phyloP scores from a whole-genome alignment of 2,113 vertebrate species.

The Pomatorhinus ruficollis region DNA sequence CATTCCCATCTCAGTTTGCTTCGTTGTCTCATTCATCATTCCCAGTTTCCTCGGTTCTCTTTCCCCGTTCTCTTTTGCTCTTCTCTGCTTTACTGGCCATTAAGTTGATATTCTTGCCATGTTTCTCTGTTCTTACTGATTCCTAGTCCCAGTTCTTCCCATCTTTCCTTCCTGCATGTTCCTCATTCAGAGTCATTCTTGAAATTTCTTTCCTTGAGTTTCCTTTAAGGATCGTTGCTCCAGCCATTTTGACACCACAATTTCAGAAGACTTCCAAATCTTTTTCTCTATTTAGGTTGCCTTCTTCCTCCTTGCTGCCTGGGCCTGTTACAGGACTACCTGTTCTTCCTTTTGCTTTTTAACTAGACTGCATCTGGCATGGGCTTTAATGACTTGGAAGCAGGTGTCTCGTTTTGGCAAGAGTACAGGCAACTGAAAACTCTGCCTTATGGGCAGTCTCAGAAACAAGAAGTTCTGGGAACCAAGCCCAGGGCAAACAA shows the following conservation, averaged over 20 bases:
- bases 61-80: neutral
- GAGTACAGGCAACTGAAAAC: neutral
- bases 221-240: neutral
- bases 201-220: neutral
- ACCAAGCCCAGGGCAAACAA: neutral
- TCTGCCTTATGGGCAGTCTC: neutral
- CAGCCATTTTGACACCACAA: neutral
- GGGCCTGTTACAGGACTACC: neutral
- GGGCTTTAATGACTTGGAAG: neutral
- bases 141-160: neutral
- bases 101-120: neutral
- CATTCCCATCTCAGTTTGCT: neutral
- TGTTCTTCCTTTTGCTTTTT: neutral
- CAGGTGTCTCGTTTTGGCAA: neutral
- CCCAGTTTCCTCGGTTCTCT: neutral
- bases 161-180: neutral
- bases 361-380: neutral
- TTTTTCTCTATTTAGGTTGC: neutral
- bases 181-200: neutral
- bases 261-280: neutral
- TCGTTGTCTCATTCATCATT: neutral
- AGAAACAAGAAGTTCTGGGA: neutral
- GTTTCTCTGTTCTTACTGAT: neutral
- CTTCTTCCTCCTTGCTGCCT: neutral
- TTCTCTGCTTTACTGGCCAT: neutral